Evolutionary conservation across 2,797 vertebrate species (phyloP).

Genomic region (Salarias fasciatus): DNA sequence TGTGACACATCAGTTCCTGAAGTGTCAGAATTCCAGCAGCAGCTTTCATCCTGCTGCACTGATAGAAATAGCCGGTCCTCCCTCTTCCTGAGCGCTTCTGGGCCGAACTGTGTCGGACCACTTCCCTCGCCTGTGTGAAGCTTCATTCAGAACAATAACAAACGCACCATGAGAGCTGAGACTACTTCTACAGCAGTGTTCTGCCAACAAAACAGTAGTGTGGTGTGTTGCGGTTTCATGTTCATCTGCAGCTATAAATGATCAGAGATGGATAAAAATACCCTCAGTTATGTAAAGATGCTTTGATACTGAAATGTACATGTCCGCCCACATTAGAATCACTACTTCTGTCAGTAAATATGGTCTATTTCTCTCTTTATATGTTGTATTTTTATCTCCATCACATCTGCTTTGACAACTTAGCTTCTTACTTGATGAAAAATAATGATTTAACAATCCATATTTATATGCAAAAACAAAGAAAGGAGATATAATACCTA

Average conservation of each 20-base stretch:
- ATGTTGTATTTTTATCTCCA: conserved; percentile 10
- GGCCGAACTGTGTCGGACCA: conserved; percentile 6
- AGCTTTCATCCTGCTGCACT: no score
- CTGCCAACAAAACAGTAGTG: no score
- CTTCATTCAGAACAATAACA: conserved; percentile 42
- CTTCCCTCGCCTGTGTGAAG: conserved; percentile 42
- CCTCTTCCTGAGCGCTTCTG: conserved; percentile 20
- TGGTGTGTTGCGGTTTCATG: no score
- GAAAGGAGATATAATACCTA: background rate
- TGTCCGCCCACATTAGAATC: background rate
- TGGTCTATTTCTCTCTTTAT: conserved; percentile 7
- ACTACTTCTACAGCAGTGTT: conserved; percentile 56
- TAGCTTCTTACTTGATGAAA: background rate
- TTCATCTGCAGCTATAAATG: no score
- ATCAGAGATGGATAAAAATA: conserved; percentile 1
- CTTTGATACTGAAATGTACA: background rate
- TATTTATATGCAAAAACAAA: background rate
- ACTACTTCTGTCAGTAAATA: background rate
- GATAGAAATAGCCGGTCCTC: background rate
- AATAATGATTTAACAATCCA: no score
- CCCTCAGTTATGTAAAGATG: conserved; percentile 2
- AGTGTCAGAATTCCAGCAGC: no score
- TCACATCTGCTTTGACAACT: background rate
- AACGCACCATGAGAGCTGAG: conserved; percentile 34
- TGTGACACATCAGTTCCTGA: no score